These are phyloP conservation scores for Kryptolebias marmoratus DNA, from an alignment of 2,113 vertebrate genomes.

Conservation along the genomic window DNA sequence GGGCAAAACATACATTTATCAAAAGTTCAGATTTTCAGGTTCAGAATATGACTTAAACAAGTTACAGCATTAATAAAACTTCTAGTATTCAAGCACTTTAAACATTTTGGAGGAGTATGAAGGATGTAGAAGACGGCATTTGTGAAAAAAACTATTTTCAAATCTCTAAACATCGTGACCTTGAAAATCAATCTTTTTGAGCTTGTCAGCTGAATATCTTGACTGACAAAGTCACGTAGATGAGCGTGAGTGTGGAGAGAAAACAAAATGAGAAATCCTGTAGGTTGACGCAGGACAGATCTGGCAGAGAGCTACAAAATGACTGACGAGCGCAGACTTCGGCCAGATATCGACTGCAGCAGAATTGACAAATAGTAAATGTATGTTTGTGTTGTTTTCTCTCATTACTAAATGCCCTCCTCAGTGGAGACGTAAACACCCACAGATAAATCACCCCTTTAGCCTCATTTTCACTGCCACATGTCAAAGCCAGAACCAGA, in stretches of 20 bases:
- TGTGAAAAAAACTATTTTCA: background rate
- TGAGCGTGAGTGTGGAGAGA: conserved; percentile 10
- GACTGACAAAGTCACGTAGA: background rate
- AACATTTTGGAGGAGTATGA: background rate
- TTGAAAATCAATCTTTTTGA: background rate
- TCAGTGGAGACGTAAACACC: conserved; percentile 13
- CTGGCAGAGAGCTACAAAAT: conserved; percentile 12
- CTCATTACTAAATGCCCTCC: conserved; percentile 6
- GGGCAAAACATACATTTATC: background rate
- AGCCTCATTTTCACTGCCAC: conserved; percentile 2
- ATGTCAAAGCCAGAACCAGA: conserved; percentile 21
- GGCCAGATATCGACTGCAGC: conserved; percentile 3
- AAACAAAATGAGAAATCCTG: background rate
- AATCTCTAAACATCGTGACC: background rate
- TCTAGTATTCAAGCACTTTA: background rate
- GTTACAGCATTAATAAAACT: background rate
- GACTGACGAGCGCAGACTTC: conserved; percentile 12
- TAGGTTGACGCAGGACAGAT: conserved; percentile 10
- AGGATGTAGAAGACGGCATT: background rate
- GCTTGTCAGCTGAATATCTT: background rate
- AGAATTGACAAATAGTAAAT: conserved; percentile 27
- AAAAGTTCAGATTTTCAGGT: background rate
- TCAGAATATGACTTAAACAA: background rate
- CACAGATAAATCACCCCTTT: conserved; percentile 24
- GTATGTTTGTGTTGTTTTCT: conserved; percentile 12